Evolutionary conservation across 2,888 invertebrate species (phyloP).

Genomic region (Phalera bucephala): DNA sequence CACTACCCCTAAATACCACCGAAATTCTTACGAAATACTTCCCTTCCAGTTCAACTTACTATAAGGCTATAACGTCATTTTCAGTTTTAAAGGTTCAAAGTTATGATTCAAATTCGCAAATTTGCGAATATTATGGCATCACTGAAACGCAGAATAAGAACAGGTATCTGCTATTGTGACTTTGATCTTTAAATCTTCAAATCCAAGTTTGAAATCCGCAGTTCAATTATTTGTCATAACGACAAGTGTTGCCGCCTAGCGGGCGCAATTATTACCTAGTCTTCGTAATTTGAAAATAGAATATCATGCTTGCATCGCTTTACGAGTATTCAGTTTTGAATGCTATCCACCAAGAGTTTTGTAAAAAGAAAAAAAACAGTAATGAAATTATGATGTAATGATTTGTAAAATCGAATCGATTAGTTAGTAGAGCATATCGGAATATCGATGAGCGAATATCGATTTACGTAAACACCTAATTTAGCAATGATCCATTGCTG

Average conservation of each 20-base stretch:
- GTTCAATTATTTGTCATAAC: background rate
- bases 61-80: background rate
- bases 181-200: background rate
- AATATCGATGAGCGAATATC: background rate
- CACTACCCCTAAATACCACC: slow-evolving; percentile 13
- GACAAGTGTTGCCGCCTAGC: background rate
- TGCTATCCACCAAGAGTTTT: background rate
- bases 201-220: background rate
- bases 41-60: slow-evolving; percentile 1
- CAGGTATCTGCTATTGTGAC: background rate
- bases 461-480: background rate
- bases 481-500: background rate
- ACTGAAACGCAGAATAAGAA: too few relatives aligned
- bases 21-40: slow-evolving; percentile 14
- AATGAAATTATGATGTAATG: too few relatives aligned
- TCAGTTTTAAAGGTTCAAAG: too few relatives aligned
- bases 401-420: background rate
- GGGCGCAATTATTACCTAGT: background rate
- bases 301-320: background rate
- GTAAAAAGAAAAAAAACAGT: background rate
- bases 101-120: background rate
- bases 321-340: background rate
- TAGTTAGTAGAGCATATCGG: slow-evolving; percentile 2
- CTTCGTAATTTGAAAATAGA: background rate
- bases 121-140: background rate